These are phyloP conservation scores for Acanthurus lineatus DNA, from an alignment of 2,797 vertebrate species.

Conservation along the genomic window DNA sequence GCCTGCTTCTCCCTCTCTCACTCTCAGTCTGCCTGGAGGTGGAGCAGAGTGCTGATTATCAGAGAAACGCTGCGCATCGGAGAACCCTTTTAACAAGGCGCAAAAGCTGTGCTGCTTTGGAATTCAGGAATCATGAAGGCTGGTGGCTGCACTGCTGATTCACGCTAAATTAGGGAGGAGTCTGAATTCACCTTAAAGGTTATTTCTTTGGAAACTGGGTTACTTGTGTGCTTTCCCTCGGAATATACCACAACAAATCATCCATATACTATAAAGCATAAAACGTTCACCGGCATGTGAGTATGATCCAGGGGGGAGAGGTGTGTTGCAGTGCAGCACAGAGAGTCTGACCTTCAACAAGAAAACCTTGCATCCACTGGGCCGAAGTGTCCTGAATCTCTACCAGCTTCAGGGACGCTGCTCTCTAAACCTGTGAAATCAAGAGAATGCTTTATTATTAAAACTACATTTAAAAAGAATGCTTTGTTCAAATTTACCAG, in stretches of 20 bases:
- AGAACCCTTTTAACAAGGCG: conserved; percentile 73
- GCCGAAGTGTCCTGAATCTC: conserved; percentile 12
- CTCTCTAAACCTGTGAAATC: conserved; percentile 12
- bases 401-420: conserved; percentile 5
- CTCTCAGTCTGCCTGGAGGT: conserved; percentile 63
- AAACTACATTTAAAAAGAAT: conserved; percentile 3
- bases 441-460: neutral
- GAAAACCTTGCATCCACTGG: conserved; percentile 15
- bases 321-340: neutral
- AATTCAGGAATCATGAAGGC: conserved; percentile 58
- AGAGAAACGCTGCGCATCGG: conserved; percentile 58
- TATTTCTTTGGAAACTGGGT: conserved; percentile 46
- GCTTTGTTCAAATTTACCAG: neutral
- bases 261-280: neutral
- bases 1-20: conserved; percentile 58
- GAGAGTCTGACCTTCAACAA: conserved; percentile 22
- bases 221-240: neutral
- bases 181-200: conserved; percentile 33
- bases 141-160: conserved; percentile 61
- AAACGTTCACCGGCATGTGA: conserved; percentile 2
- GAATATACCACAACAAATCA: conserved; percentile 5
- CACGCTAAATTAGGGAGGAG: conserved; percentile 49
- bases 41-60: conserved; percentile 70
- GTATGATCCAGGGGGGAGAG: conserved; percentile 3
- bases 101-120: conserved; percentile 57